Percentiles rank a stretch among this genome's conserved stretches.
These are phyloP conservation scores for Eupleurogrammus muticus DNA, from an alignment of 2,797 vertebrate species.

Conservation along the genomic window DNA sequence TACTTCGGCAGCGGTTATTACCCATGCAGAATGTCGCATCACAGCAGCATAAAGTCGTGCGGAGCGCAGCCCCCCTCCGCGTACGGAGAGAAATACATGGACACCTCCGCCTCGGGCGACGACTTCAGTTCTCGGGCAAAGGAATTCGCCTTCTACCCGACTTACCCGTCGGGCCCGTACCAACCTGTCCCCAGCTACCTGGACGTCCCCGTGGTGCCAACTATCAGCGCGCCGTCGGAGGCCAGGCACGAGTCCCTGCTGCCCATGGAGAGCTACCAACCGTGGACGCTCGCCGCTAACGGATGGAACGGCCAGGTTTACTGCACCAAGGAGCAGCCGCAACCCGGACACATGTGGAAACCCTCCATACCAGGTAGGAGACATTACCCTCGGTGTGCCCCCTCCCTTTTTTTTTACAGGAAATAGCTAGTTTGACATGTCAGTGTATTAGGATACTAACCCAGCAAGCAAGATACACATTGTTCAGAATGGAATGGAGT, in stretches of 20 bases:
- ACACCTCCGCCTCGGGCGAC: conserved; percentile 93
- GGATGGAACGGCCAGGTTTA: conserved; percentile 97
- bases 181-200: conserved; percentile 96
- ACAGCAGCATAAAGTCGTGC: conserved; percentile 93
- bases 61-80: conserved; percentile 88
- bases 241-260: conserved; percentile 93
- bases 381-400: not conserved
- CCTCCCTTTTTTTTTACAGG: conserved; percentile 7
- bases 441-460: not conserved
- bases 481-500: not conserved
- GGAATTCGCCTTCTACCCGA: conserved; percentile 97
- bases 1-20: conserved; percentile 97
- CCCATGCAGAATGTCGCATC: conserved; percentile 94
- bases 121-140: conserved; percentile 95
- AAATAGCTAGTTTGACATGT: conserved; percentile 16
- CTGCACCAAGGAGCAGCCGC: conserved; percentile 96
- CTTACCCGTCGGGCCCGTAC: conserved; percentile 93
- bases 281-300: conserved; percentile 93
- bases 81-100: conserved; percentile 95
- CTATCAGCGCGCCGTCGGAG: conserved; percentile 91
- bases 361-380: conserved; percentile 93
- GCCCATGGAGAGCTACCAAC: conserved; percentile 96
- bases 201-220: conserved; percentile 94
- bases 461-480: conserved; percentile 1
- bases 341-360: conserved; percentile 96